phyloP scores from a whole-genome alignment of 2,888 invertebrate genomes.

The Drosophila lacicola region DNA sequence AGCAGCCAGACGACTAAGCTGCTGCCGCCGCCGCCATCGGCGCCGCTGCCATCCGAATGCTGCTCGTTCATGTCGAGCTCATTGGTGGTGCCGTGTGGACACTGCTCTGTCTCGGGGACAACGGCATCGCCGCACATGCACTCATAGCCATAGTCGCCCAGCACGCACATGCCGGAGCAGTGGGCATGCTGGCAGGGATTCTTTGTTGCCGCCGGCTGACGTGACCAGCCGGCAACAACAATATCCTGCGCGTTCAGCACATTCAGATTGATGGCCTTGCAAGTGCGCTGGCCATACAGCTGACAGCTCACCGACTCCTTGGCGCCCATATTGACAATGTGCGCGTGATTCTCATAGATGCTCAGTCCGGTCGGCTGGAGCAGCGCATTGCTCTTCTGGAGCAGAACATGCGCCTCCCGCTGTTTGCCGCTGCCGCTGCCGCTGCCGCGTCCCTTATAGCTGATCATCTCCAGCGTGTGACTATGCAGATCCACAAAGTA shows the following conservation, averaged over 20 bases:
- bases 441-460: slow-evolving; percentile 78
- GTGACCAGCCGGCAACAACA: slow-evolving; percentile 86
- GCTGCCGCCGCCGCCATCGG: neutral
- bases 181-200: slow-evolving; percentile 86
- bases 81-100: slow-evolving; percentile 71
- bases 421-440: slow-evolving; percentile 3
- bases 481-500: slow-evolving; percentile 91
- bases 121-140: slow-evolving; percentile 87
- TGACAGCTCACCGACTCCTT: slow-evolving; percentile 87
- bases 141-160: slow-evolving; percentile 85
- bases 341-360: slow-evolving; percentile 91
- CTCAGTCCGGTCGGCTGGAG: slow-evolving; percentile 88
- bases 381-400: slow-evolving; percentile 85
- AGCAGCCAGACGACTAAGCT: slow-evolving; percentile 15
- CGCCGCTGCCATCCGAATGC: slow-evolving; percentile 32
- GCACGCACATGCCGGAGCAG: slow-evolving; percentile 88
- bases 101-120: slow-evolving; percentile 82
- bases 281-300: slow-evolving; percentile 86
- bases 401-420: slow-evolving; percentile 83
- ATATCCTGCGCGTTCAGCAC: slow-evolving; percentile 86
- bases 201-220: slow-evolving; percentile 85
- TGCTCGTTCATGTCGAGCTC: slow-evolving; percentile 44
- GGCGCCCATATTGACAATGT: slow-evolving; percentile 88
- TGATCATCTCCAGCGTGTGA: slow-evolving; percentile 86
- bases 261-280: slow-evolving; percentile 85